Conservation (phyloP, 1,140 invertebrate species). For the Cydia amplana region DNA sequence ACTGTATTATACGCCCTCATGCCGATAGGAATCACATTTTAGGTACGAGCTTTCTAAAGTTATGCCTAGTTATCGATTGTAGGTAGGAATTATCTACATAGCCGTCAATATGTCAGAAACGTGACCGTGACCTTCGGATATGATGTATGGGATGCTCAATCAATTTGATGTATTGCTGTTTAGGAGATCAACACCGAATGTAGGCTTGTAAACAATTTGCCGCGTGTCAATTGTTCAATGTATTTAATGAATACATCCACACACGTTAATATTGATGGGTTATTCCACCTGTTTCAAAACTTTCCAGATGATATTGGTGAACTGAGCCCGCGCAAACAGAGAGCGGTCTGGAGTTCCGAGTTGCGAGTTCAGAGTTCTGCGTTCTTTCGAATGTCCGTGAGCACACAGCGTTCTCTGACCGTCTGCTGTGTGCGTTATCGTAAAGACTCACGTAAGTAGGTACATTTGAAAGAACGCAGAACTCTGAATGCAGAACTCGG, state of each 20-base stretch:
- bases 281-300: too few relatives aligned
- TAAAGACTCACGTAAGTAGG: too few relatives aligned
- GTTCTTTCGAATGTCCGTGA: too few relatives aligned
- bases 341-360: too few relatives aligned
- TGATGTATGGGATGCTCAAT: constrained; percentile 8
- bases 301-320: too few relatives aligned
- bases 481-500: too few relatives aligned
- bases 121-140: background rate
- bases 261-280: background rate
- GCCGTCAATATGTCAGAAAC: constrained; percentile 6
- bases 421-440: too few relatives aligned
- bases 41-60: background rate
- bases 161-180: constrained; percentile 10
- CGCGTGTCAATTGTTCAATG: background rate
- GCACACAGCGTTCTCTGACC: too few relatives aligned
- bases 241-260: background rate
- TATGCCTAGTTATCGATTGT: constrained; percentile 2
- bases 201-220: constrained; percentile 1
- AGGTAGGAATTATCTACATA: background rate
- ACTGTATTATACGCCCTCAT: too few relatives aligned
- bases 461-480: too few relatives aligned
- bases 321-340: too few relatives aligned
- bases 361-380: too few relatives aligned
- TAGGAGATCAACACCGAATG: background rate
- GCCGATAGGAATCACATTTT: background rate